Conservation (phyloP, 2,113 vertebrate species). For the Neogobius melanostomus region DNA sequence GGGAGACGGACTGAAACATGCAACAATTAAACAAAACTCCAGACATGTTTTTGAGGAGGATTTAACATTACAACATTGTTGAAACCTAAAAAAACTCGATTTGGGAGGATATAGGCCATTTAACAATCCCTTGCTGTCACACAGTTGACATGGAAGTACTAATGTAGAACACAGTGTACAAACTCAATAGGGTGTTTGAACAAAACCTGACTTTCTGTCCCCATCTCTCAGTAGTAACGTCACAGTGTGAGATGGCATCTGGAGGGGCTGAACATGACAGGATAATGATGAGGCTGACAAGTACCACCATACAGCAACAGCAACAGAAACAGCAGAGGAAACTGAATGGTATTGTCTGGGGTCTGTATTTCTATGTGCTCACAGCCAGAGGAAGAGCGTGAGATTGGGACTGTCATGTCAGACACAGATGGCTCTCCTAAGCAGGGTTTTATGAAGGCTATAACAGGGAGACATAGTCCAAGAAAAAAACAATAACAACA, state of each 20-base stretch:
- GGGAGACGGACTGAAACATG: no score
- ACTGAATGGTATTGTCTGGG: not conserved
- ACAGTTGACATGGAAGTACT: slow-evolving; percentile 1
- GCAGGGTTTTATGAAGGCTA: slow-evolving; percentile 53
- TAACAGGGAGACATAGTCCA: not conserved
- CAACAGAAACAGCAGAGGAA: slow-evolving; percentile 19
- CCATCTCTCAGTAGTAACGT: slow-evolving; percentile 44
- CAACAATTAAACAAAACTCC: no score
- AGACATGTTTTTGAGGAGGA: no score
- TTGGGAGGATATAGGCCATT: no score
- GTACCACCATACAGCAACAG: slow-evolving; percentile 37
- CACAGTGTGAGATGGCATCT: slow-evolving; percentile 40
- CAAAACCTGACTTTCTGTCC: slow-evolving; percentile 29
- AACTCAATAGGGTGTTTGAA: not conserved
- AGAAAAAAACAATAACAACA: no score
- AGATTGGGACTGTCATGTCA: slow-evolving; percentile 39
- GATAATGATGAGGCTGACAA: slow-evolving; percentile 64
- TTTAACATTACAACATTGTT: no score
- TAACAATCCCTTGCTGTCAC: not conserved
- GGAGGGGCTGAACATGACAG: slow-evolving; percentile 46
- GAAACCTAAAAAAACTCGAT: no score
- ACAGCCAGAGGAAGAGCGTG: slow-evolving; percentile 46
- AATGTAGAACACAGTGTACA: not conserved
- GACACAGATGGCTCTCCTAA: slow-evolving; percentile 52
- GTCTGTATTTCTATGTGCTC: not conserved